Base-by-base conservation (phyloP, 2,888 invertebrate species). In the Cerceris rybyensis region DNA sequence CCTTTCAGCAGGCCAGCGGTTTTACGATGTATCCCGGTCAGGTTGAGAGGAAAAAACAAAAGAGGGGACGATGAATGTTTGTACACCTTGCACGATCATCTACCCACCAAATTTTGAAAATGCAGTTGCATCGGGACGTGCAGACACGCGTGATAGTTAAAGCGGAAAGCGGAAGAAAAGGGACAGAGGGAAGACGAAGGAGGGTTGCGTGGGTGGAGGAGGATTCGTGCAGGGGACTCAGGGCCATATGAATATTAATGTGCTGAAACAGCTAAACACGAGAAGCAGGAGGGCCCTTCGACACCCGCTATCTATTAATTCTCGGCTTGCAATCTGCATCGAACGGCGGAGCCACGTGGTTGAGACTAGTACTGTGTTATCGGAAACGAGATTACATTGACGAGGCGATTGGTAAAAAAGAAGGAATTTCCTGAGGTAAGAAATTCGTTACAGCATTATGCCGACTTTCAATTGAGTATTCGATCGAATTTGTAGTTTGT, bases 161-260 rank as follows among this genome's bases (percentile, higher is more conserved):
- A 72, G 57, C 28, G 70, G 70, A 58, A n/a, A 55, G 41, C 57
- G 50, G 49, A 72, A 50, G 28, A 58, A 64, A 28, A 28, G 67
- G 52, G 61, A 17, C 9, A 58, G 43, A 0, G 54, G 54, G 54
- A 55, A 17, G 28, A 49, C 43, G 14, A 63, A 28, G 72, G 43
- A 16, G 42, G 60, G 61, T 43, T 11, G 50, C 11, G 28, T 49
- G 67, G 55, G 14, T 16, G 52, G 66, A n/a, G 50, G 65, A 61
- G 57, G 61, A 58, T 17, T 46, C 65, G 57, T 14, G 67, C 70
- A 64, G 68, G 67, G 71, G 64, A 13, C 59, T 42, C 68, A 57
- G 81, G 58, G 57, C 61, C 64, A 72, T 87, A 91, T 92, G 92
- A 92, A 92, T 92, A 92, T 92, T 92, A 90, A 92, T 92, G 88